Base-by-base conservation (phyloP, 2,797 vertebrate genomes). In the Hybognathus amarus region DNA sequence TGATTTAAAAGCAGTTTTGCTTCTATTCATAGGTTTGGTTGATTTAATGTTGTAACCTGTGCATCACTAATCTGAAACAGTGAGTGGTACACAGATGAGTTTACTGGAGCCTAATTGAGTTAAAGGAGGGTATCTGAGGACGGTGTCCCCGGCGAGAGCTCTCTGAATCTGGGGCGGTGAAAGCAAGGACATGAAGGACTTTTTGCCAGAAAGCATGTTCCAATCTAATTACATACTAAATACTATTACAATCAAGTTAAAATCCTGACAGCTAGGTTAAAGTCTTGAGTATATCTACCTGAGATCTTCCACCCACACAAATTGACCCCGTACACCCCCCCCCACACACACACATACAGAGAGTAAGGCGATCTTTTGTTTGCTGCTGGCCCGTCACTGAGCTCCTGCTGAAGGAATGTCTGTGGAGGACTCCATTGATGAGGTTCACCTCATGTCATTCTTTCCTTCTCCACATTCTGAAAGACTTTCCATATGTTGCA, bases 401-500 rank as follows among this genome's bases (percentile, higher is more conserved):
- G 61, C 77, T 66, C 59, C 82, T 82, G 36, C 75, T 77, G 42
- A 73, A 64, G 45, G 50, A 63, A 77, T 69, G 84, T 78, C 66
- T 64, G 64, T 18, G 52, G 71, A 73, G 56, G 73, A 64, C 56
- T 78, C n/a, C 52, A 79, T 33, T 33, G 47, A 76, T 64, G 77
- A 64, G 77, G 77, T 83, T 40, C 59, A 70, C 45, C 85, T 77
- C 70, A 68, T 77, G 67, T 87, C 78, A 80, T 85, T 78, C 61
- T 85, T 85, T 80, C 86, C 71, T 56, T 80, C 77, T 85, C 52
- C 79, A 24, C 40, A 67, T 56, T 74, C 61, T 68, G 24, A 77
- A 45, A 54, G 80, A 79, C 69, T 83, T 86, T 85, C 80, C 85
- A 79, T 85, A 83, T 83, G 76, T 63, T 79, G 15, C 38, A 59